Conservation (phyloP, 2,113 vertebrate species). For the Telmatochromis bifrenatus region DNA sequence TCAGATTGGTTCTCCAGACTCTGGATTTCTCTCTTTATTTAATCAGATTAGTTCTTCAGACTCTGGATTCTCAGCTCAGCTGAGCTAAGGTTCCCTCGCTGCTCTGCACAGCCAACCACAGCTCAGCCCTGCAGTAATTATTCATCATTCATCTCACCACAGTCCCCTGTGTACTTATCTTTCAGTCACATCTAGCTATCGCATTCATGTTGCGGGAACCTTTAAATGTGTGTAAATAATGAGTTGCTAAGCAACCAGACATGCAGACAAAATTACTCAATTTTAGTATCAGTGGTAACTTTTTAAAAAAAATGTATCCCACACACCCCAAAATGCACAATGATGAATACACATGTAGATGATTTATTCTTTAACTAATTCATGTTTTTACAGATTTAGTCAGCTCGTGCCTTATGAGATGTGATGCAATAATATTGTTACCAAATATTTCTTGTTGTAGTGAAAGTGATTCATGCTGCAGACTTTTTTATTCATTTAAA, state of each 20-base stretch:
- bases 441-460: not conserved
- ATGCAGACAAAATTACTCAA: not conserved
- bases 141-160: not conserved
- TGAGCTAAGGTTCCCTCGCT: not conserved
- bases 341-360: not conserved
- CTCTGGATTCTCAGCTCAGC: not conserved
- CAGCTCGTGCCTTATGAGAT: accelerated
- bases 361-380: not conserved
- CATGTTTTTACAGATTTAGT: not conserved
- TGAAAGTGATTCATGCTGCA: not conserved
- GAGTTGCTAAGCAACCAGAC: not conserved
- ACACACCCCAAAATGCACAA: not conserved
- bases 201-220: accelerated
- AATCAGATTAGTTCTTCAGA: accelerated
- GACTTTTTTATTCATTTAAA: not conserved
- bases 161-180: not conserved
- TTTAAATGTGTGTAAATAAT: not conserved
- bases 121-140: not conserved
- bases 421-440: not conserved
- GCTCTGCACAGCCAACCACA: not conserved
- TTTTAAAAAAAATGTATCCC: not conserved
- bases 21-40: not conserved
- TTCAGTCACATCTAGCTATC: not conserved
- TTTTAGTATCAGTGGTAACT: not conserved
- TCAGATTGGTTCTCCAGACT: not conserved